Base-by-base conservation (phyloP, 2,113 vertebrate genomes). In the Colinus virginianus region DNA sequence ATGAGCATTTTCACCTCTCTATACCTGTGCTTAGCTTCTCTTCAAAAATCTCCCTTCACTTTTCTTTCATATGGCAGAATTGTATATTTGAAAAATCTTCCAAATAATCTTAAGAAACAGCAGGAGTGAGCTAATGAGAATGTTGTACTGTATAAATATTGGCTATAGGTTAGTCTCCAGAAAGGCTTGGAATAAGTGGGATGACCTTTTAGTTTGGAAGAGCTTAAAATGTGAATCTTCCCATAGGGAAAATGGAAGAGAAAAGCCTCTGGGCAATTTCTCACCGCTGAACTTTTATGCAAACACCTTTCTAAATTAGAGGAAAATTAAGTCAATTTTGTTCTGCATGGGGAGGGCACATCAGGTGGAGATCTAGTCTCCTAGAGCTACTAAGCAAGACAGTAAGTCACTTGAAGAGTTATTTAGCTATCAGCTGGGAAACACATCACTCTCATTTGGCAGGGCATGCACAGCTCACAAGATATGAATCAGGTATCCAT, bases 391-490 rank as follows among this genome's bases (percentile, higher is more conserved):
- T 38, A 49, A 70, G 43, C 30, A 49, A 84, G 76, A 85, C 51
- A 83, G 53, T 43, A 91, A 83, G 61, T 93, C 34, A 69, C 62
- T 84, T 79, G 56, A 71, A 79, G 42, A 77, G 69, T 93, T 92
- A 75, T 83, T 84, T 83, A 91, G 56, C 53, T 86, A 61, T 95
- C 68, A 94, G 20, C 48, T 81, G 62, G 16, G 69, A 80, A 92
- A 74, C 56, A 51, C 4, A 75, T 69, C 88, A 61, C 43, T 77
- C 43, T 58, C 51, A 88, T 88, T 90, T 93, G 53, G 71, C 72
- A 90, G 64, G 51, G 22, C 21, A 38, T 30, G 21, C n/a, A 40
- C 43, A 55, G 62, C 68, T 94, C 89, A 36, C 76, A 81, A 85
- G 64, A 45, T 4, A 71, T 80, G 91, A 91, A 96, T 94, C 89